Percentiles rank a stretch among this genome's conserved stretches.
These are phyloP conservation scores for Drosophila paulistorum DNA, from an alignment of 1,140 invertebrate genomes.

Conservation along the genomic window DNA sequence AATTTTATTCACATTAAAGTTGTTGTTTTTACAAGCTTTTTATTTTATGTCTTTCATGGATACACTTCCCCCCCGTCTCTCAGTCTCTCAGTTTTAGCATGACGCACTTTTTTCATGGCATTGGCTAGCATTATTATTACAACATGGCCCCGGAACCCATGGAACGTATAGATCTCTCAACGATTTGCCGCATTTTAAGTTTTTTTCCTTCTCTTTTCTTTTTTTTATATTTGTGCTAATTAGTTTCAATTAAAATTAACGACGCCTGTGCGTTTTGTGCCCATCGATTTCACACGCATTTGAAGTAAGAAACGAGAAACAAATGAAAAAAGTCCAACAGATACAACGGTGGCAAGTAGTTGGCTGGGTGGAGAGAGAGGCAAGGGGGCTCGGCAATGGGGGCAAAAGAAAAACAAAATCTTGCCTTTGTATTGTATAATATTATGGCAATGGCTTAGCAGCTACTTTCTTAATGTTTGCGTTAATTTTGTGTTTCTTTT, in stretches of 20 bases:
- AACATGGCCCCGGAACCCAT: slow-evolving; percentile 18
- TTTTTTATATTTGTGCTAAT: slow-evolving; percentile 69
- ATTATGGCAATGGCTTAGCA: slow-evolving; percentile 13
- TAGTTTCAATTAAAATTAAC: slow-evolving; percentile 81
- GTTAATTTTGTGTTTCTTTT: slow-evolving; percentile 58
- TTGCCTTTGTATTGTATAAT: slow-evolving; percentile 42
- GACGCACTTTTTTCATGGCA: slow-evolving; percentile 7
- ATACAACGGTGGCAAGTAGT: neutral
- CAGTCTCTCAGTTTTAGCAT: neutral
- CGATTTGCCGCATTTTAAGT: slow-evolving; percentile 25
- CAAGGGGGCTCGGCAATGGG: neutral
- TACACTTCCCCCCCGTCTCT: neutral
- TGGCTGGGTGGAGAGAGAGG: too few relatives aligned
- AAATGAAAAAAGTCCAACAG: slow-evolving; percentile 26
- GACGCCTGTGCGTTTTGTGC: slow-evolving; percentile 49
- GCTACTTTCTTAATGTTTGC: slow-evolving; percentile 64
- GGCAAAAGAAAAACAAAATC: slow-evolving; percentile 48
- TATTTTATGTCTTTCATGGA: slow-evolving; percentile 9
- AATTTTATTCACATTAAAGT: slow-evolving; percentile 15
- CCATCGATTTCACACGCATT: slow-evolving; percentile 76
- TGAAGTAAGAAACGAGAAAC: slow-evolving; percentile 39
- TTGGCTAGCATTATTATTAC: slow-evolving; percentile 34
- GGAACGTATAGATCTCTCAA: slow-evolving; percentile 13
- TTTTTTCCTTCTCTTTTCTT: slow-evolving; percentile 17
- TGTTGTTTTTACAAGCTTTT: slow-evolving; percentile 9